Evolutionary conservation across 23 tunicate genomes (phyloP).

Genomic region (Phallusia fumigata): DNA sequence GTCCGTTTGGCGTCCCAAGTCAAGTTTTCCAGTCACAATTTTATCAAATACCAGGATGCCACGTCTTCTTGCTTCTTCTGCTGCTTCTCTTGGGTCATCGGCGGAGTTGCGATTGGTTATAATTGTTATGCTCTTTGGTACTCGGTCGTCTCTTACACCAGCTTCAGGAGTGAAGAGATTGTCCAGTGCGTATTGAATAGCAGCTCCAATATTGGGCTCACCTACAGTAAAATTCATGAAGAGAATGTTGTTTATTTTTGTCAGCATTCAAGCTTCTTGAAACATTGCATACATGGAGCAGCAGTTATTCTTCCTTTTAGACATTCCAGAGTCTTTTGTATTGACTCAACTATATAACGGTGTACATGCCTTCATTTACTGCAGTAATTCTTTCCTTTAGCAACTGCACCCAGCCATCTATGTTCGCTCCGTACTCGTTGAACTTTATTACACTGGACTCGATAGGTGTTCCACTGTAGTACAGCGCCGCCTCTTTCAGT

Average conservation of each 20-base stretch:
- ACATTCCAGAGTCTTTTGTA: too few species aligned
- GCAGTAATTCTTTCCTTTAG: neutral
- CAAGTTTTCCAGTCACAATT: too few species aligned
- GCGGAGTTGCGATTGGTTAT: neutral
- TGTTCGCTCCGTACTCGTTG: neutral
- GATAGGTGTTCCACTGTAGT: neutral
- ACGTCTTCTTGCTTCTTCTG: neutral
- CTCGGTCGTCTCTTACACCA: neutral
- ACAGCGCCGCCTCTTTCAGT: neutral
- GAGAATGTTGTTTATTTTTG: too few species aligned
- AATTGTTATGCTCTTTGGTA: neutral
- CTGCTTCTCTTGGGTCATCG: neutral
- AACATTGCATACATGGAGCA: too few species aligned
- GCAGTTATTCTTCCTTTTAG: too few species aligned
- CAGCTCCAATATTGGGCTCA: neutral
- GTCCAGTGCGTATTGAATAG: constrained; percentile 2
- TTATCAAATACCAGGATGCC: too few species aligned
- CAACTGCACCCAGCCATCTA: neutral
- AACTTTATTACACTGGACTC: neutral
- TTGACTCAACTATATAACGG: too few species aligned
- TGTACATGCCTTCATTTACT: neutral
- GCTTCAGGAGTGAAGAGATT: neutral
- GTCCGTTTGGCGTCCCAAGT: too few species aligned
- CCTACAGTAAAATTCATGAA: too few species aligned
- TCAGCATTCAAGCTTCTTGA: too few species aligned